phyloP scores from a whole-genome alignment of 2,113 vertebrate species.

The Microtus oregoni region DNA sequence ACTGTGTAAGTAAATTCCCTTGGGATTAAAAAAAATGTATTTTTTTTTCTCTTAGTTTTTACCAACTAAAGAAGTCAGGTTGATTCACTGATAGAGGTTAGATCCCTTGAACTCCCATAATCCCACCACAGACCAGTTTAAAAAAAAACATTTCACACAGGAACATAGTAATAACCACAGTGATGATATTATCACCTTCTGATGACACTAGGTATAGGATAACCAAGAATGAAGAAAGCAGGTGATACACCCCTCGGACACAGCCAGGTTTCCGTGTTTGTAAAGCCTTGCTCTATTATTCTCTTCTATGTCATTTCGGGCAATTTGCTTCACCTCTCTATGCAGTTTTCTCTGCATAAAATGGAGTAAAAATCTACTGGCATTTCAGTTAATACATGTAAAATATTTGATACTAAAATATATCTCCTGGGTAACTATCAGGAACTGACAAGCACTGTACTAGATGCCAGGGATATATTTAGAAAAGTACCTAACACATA shows the following conservation, averaged over 20 bases:
- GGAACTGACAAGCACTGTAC: background rate
- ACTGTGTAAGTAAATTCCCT: background rate
- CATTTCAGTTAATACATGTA: background rate
- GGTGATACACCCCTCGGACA: background rate
- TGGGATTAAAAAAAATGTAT: background rate
- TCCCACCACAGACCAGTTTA: background rate
- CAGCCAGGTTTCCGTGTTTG: slow-evolving; percentile 37
- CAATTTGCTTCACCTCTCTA: slow-evolving; percentile 29
- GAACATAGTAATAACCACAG: background rate
- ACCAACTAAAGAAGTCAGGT: background rate
- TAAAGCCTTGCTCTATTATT: background rate
- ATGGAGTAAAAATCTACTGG: background rate
- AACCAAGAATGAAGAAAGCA: slow-evolving; percentile 15
- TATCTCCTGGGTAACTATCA: background rate
- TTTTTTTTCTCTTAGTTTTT: slow-evolving; percentile 36
- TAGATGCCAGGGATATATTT: background rate
- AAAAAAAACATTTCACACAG: slow-evolving; percentile 21
- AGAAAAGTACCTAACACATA: background rate
- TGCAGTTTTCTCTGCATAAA: slow-evolving; percentile 3
- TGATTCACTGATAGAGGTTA: background rate
- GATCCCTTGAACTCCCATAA: background rate
- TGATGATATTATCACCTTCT: background rate
- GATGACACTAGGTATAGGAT: background rate
- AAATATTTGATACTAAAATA: slow-evolving; percentile 11
- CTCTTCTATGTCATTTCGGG: slow-evolving; percentile 12